phyloP scores from a whole-genome alignment of 2,797 vertebrate genomes.

The Carduelis carduelis region DNA sequence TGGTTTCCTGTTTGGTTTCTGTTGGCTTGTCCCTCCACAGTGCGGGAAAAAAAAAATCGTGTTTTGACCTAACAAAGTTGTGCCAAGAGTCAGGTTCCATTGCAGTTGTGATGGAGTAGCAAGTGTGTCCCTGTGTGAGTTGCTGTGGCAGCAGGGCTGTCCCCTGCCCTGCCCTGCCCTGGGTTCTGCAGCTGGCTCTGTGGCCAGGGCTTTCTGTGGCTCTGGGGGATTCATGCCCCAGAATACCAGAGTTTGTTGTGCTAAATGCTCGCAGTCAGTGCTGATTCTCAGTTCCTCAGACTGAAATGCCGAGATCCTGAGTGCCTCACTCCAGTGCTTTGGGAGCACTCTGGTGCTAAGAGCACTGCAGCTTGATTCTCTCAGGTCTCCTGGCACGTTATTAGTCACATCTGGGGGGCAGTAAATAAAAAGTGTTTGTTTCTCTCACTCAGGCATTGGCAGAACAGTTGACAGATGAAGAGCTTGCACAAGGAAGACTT shows the following conservation, averaged over 20 bases:
- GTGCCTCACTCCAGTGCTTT: not conserved
- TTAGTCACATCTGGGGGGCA: fast-evolving
- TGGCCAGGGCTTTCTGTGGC: fast-evolving
- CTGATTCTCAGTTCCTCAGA: not conserved
- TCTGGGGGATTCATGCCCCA: not conserved
- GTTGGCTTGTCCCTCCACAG: fast-evolving
- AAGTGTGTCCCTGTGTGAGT: not conserved
- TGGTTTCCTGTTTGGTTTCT: not conserved
- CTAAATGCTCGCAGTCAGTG: not conserved
- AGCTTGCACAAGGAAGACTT: constrained; percentile 87
- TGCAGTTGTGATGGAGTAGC: too few relatives aligned
- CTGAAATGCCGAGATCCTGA: not conserved
- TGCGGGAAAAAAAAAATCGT: fast-evolving
- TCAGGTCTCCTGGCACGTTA: fast-evolving
- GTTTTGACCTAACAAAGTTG: not conserved
- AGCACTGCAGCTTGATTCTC: not conserved
- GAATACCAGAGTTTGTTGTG: fast-evolving
- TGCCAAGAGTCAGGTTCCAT: fast-evolving
- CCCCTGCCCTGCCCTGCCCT: not conserved
- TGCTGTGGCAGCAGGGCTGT: not conserved
- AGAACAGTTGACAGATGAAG: constrained; percentile 85
- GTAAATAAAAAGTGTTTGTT: not conserved
- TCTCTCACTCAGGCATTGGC: constrained; percentile 79
- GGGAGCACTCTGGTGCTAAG: not conserved
- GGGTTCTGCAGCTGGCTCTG: not conserved